These are phyloP conservation scores for Sebastes fasciatus DNA, from an alignment of 2,113 vertebrate species.

Conservation along the genomic window DNA sequence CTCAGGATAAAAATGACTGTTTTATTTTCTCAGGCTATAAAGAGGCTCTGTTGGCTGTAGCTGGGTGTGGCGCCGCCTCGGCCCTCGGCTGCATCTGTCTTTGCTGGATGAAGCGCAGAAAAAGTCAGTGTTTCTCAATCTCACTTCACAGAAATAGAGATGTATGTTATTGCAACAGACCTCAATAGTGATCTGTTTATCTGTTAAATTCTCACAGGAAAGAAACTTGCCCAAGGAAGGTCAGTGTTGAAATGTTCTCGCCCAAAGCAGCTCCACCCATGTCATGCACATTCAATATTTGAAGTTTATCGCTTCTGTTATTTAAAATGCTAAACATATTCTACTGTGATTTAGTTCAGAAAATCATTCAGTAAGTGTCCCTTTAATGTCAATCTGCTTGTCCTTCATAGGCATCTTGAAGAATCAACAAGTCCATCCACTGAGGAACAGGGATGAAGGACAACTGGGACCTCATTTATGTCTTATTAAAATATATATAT, in stretches of 20 bases:
- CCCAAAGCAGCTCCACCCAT: slow-evolving; percentile 36
- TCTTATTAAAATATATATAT: background rate
- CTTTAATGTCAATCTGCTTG: slow-evolving; percentile 6
- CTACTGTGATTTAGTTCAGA: background rate
- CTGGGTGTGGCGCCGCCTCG: slow-evolving; percentile 49
- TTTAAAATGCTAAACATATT: background rate
- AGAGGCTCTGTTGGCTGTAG: slow-evolving; percentile 61
- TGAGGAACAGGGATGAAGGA: slow-evolving; percentile 39
- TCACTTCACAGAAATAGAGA: background rate
- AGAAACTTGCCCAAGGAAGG: slow-evolving; percentile 66
- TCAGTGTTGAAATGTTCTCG: slow-evolving; percentile 59
- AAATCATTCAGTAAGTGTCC: background rate
- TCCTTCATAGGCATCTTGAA: slow-evolving; percentile 51
- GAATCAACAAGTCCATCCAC: slow-evolving; percentile 29
- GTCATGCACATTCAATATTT: background rate
- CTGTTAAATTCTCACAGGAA: slow-evolving; percentile 58
- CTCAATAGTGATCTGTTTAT: background rate
- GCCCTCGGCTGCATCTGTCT: slow-evolving; percentile 62
- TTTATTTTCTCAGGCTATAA: slow-evolving; percentile 66
- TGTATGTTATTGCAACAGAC: slow-evolving; percentile 9
- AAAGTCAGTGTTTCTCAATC: slow-evolving; percentile 68
- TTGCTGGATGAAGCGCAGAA: slow-evolving; percentile 67
- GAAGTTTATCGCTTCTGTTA: background rate
- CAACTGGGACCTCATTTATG: background rate
- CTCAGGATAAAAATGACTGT: background rate